Evolutionary conservation across 2,797 vertebrate genomes (phyloP), one percentile per base, ranked within the genome.

Genomic region (Siniperca undulata): DNA sequence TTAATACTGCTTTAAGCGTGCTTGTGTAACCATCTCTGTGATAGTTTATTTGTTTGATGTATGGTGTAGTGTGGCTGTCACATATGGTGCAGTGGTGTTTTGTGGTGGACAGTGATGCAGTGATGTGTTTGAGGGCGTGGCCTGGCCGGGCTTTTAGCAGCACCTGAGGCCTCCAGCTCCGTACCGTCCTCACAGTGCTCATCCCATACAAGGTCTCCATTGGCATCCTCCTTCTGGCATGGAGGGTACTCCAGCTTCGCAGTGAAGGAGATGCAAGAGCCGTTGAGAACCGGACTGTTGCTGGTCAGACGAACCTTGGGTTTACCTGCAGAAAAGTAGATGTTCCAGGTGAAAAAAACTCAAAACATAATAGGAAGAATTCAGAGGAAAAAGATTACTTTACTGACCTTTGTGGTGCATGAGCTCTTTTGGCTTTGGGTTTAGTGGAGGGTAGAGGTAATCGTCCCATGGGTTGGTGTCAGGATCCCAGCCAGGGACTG

Each of bases 391-490:
- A 48, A 40, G 24, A 34, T 3, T 3, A 2, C 13, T 6, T 3
- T 5, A 44, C 76, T 77, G 46, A 91, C 94, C 91, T 87, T 20
- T 87, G 74, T 84, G 74, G 66, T 42, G 87, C 88, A 10, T 86
- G 50, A 95, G 83, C 14, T 92, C 82, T 0, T 88, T 88, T 13
- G 82, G 60, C 30, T 89, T 86, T 16, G 86, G 87, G 71, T 78
- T 88, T 1, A 94, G 94, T 46, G 96, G 91, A 13, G 98, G 98
- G 86, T 99, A 99, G 81, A 98, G 95, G 20, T 94, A 93, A 70
- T 98, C 97, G 5, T 99, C 93, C 98, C 98, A 99, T 0, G 94
- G 90, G 50, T 95, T 97, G 81, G 95, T 95, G 91, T 98, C 97
- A 3, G 97, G 96, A 77, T 93, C 95, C 98, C 98, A 99, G 71